phyloP scores from a whole-genome alignment of 2,888 invertebrate genomes.

The Cremastinae sp. region DNA sequence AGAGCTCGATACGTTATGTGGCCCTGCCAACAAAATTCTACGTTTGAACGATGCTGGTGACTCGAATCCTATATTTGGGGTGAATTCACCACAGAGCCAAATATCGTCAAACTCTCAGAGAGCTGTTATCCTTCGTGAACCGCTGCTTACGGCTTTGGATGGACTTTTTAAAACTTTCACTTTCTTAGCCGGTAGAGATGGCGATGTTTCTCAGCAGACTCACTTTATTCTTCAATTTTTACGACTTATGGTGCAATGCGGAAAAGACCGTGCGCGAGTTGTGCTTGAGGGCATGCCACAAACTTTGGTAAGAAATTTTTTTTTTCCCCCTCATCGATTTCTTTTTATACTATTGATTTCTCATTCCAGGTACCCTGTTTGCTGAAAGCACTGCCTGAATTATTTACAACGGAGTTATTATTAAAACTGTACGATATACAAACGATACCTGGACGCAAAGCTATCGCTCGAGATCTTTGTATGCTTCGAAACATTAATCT shows the following conservation, averaged over 20 bases:
- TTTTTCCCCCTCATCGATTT: background rate
- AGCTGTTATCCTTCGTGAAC: slow-evolving; percentile 83
- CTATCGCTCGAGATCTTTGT: slow-evolving; percentile 93
- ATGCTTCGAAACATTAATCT: slow-evolving; percentile 91
- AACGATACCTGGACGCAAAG: slow-evolving; percentile 88
- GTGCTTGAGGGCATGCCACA: slow-evolving; percentile 89
- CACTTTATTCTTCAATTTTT: slow-evolving; percentile 91
- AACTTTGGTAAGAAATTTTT: slow-evolving; percentile 82
- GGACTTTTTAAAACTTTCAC: slow-evolving; percentile 88
- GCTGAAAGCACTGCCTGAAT: slow-evolving; percentile 89
- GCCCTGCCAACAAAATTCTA: slow-evolving; percentile 84
- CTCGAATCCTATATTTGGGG: slow-evolving; percentile 81
- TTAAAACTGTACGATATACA: slow-evolving; percentile 90
- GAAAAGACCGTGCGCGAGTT: slow-evolving; percentile 86
- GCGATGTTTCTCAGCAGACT: slow-evolving; percentile 91
- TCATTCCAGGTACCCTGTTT: slow-evolving; percentile 86
- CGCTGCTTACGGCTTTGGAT: slow-evolving; percentile 85
- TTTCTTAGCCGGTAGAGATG: slow-evolving; percentile 86
- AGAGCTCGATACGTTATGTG: slow-evolving; percentile 83
- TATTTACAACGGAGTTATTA: slow-evolving; percentile 88
- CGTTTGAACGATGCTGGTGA: slow-evolving; percentile 85
- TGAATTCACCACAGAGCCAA: slow-evolving; percentile 78
- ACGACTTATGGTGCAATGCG: slow-evolving; percentile 88
- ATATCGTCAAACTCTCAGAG: slow-evolving; percentile 74
- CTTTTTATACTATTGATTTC: slow-evolving; percentile 3